Base-by-base conservation (phyloP, 2,797 vertebrate genomes). In the Trachops cirrhosus region DNA sequence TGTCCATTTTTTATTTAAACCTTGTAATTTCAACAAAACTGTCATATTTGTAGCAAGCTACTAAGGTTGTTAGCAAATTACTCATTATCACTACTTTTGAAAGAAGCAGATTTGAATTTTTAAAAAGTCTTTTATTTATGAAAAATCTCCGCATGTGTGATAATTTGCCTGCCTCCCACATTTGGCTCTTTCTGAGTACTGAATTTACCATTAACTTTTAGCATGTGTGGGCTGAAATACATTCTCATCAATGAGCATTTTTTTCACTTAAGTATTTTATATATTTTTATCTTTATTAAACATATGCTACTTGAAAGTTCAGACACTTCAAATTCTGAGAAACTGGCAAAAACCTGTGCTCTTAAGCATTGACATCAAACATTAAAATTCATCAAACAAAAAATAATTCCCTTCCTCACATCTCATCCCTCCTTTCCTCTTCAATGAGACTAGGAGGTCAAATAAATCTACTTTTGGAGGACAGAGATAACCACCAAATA, bases 121-220 rank as follows among this genome's bases (percentile, higher is more conserved):
- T 93, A 75, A 62, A 39, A 34, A 95, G 1, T 0, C 14, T 1
- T 80, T 46, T 91, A 91, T 97, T 96, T 89, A 37, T 79, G 32
- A 95, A 74, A 14, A 39, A 78, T 77, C 73, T 97, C 16, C 91
- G 92, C 96, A 77, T n/a, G 26, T 52, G n/a, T 82, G 59, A 84
- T 44, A 96, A 32, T 88, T 29, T 11, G 19, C 67, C 59, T 84
- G 0, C 10, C 21, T 94, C 80, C 86, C 22, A 96, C 44, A 67
- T 0, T 89, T 94, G 37, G 5, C 9, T 89, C 67, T 62, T 2
- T 54, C 64, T 89, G 93, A 74, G 0, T 34, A 83, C 3, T 85
- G 6, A 0, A 85, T 82, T 97, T 88, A 90, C 18, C 59, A 41
- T 79, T 92, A 91, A 77, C 15, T 34, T 52, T 77, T 52, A 74